Evolutionary conservation across 2,797 vertebrate species (phyloP).

Genomic region (Falco novaeseelandiae): DNA sequence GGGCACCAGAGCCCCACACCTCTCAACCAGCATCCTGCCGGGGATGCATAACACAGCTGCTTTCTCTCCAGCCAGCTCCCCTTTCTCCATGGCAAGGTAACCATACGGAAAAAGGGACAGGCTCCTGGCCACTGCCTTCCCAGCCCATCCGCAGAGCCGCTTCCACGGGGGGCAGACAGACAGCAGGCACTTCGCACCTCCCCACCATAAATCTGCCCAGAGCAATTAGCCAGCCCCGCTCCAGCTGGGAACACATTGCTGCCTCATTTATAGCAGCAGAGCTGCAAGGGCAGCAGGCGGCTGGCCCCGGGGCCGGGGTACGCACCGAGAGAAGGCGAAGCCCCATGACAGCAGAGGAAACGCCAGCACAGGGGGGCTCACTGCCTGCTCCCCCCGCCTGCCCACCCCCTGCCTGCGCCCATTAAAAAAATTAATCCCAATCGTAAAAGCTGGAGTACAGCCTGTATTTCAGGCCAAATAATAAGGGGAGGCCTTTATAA

Average conservation of each 20-base stretch:
- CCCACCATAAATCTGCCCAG: constrained; percentile 81
- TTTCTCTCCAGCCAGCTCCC: background rate
- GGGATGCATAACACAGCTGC: accelerated
- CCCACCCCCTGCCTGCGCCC: background rate
- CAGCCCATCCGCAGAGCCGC: background rate
- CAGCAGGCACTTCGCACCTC: constrained; percentile 77
- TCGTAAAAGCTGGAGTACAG: constrained; percentile 13
- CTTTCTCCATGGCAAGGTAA: accelerated
- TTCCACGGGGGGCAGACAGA: constrained; percentile 31
- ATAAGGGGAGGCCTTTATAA: background rate
- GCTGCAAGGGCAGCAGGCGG: constrained; percentile 36
- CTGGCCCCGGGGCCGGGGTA: constrained; percentile 25
- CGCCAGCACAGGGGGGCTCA: background rate
- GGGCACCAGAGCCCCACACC: background rate
- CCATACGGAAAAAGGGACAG: too few relatives aligned
- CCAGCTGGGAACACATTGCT: constrained; percentile 55
- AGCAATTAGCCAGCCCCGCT: constrained; percentile 71
- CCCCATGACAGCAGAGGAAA: background rate
- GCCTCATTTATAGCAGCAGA: constrained; percentile 69
- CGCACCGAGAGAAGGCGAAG: background rate
- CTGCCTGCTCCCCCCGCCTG: background rate
- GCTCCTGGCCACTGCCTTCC: background rate
- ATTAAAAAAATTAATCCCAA: background rate
- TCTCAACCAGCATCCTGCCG: accelerated
- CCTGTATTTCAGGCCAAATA: background rate